Conservation (phyloP, 2,113 vertebrate genomes). For the Thomomys bottae region DNA sequence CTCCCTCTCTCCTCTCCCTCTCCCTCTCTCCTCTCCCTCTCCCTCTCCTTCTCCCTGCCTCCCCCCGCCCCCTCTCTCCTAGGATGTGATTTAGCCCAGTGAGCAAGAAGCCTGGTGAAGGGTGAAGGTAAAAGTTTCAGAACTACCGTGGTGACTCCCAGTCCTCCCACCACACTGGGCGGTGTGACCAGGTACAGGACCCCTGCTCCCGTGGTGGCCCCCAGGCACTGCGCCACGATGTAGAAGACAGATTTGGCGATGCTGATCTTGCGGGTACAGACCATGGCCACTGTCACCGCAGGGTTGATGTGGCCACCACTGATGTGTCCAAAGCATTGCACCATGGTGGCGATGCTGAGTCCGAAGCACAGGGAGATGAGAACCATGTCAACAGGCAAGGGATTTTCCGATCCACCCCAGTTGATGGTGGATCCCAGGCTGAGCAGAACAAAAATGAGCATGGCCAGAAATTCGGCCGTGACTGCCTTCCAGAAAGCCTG, state of each 20-base stretch:
- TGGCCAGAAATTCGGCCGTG: slow-evolving; percentile 94
- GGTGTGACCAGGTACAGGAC: slow-evolving; percentile 95
- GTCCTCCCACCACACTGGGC: slow-evolving; percentile 85
- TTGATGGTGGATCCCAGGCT: slow-evolving; percentile 95
- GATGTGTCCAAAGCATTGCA: slow-evolving; percentile 97
- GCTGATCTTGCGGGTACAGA: slow-evolving; percentile 94
- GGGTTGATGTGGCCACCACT: slow-evolving; percentile 98
- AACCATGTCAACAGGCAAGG: slow-evolving; percentile 90
- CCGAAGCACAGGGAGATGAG: slow-evolving; percentile 98
- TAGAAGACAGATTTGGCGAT: slow-evolving; percentile 95
- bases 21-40: too few relatives aligned
- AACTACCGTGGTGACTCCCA: slow-evolving; percentile 94
- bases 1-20: too few relatives aligned
- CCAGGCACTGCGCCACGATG: slow-evolving; percentile 94
- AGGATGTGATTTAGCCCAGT: neutral
- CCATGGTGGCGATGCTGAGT: slow-evolving; percentile 97
- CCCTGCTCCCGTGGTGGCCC: slow-evolving; percentile 92
- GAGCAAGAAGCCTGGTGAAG: neutral
- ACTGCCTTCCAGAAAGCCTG: slow-evolving; percentile 97
- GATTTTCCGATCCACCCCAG: slow-evolving; percentile 90
- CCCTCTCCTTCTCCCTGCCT: too few relatives aligned
- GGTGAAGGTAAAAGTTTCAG: slow-evolving; percentile 36
- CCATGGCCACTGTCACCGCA: slow-evolving; percentile 94
- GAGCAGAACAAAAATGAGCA: slow-evolving; percentile 95
- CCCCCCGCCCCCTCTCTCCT: neutral